Conservation (phyloP, 2,113 vertebrate species). For the Dipodomys stephensi region DNA sequence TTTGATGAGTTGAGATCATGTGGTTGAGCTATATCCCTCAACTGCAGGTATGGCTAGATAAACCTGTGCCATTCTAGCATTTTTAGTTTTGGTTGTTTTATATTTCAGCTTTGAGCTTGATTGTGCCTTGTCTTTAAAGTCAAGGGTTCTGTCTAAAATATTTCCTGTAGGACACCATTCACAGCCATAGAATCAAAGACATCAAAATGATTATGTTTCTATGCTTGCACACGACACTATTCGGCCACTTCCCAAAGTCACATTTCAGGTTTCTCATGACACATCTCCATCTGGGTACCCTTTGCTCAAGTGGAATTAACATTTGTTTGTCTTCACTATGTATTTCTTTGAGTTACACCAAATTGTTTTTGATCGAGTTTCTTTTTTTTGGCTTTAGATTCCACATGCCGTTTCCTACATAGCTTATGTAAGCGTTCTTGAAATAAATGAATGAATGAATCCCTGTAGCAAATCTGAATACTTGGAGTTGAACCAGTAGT, state of each 20-base stretch:
- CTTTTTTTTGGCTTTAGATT: too few species aligned
- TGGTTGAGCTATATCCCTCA: neutral
- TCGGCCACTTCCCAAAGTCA: neutral
- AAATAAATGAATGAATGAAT: neutral
- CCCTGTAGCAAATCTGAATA: neutral
- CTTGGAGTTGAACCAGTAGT: neutral
- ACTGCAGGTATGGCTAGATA: neutral
- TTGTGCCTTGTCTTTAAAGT: neutral
- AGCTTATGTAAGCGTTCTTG: neutral
- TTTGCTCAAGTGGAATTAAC: neutral
- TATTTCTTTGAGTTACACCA: neutral
- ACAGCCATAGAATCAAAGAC: slow-evolving; percentile 11
- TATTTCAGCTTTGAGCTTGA: neutral
- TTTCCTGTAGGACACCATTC: neutral
- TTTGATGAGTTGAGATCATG: neutral
- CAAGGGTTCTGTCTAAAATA: neutral
- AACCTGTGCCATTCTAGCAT: neutral
- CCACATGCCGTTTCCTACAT: neutral
- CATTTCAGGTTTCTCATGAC: neutral
- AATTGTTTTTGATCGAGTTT: neutral
- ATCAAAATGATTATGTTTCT: neutral
- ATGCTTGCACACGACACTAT: neutral
- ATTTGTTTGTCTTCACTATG: neutral
- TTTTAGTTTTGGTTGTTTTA: neutral
- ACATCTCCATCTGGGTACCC: neutral